Evolutionary conservation across 2,888 invertebrate species (phyloP), one percentile per base, ranked within the genome.

Genomic region (Spatulosminthurus flaviceps): DNA sequence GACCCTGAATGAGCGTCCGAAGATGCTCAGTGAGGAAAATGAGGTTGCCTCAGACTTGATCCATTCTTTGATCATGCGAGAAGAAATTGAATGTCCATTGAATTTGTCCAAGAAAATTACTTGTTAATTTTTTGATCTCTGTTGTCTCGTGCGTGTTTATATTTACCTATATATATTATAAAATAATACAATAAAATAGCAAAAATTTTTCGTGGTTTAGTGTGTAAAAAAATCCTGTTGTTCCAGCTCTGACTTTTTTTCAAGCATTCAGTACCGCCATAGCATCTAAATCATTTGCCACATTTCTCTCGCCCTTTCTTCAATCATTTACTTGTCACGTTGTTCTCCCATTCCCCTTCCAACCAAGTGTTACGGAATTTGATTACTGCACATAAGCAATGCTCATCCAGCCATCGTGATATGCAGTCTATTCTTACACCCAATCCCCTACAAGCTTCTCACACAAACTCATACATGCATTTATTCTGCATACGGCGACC

Each of bases 41-140:
- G 91, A 95, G 89, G 95, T 95, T 88, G 92, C 95, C 86, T 94
- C 95, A 43, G 96, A 96, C 88, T 93, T 95, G 87, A 95, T 96
- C 87, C 95, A 95, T 89, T 95, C 93, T 88, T 95, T 94, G 88
- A 94, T 96, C 88, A 94, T 95, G 92, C 91, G 94, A 81, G 92
- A 86, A 74, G 81, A 80, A 75, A 70, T 79, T 66, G 77, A 80
- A 69, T 80, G 80, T 75, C 82, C 82, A 79, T 74, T 82, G 60
- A 82, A 82, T 72, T 76, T 82, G 79, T 79, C 79, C 72, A 82
- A 82, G 67, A 82, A 81, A 77, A 80, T 82, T 69, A 77, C 81
- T 71, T 81, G 80, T 80, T 81, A 80, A 80, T 79, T 71, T 79
- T 79, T 79, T 79, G 79, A 79, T 79, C 79, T 79, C 79, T 79